Conservation (phyloP, 2,797 vertebrate species). For the Tiaroga cobitis region DNA sequence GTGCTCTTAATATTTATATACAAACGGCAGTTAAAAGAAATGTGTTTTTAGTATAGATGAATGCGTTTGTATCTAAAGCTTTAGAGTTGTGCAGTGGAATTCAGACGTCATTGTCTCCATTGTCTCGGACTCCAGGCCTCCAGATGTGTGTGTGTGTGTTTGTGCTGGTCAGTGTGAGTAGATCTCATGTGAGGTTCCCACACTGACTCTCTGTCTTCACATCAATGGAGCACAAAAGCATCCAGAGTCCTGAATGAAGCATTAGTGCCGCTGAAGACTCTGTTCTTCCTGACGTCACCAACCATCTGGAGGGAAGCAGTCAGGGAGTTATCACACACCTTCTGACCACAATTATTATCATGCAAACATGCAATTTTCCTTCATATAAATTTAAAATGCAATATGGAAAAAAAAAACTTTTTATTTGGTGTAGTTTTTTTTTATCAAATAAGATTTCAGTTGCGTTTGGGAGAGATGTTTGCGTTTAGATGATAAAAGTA, state of each 20-base stretch:
- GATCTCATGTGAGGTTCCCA: constrained; percentile 65
- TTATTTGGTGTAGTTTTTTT: too few species aligned
- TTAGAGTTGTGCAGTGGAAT: constrained; percentile 4
- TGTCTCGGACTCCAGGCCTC: constrained; percentile 30
- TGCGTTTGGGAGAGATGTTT: background rate
- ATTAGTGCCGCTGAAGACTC: constrained; percentile 56
- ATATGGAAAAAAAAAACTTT: background rate
- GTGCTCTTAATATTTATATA: background rate
- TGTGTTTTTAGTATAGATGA: background rate
- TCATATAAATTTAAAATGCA: background rate
- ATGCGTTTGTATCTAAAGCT: background rate
- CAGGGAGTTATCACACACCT: background rate
- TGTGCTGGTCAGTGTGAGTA: constrained; percentile 56
- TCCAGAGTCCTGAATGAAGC: constrained; percentile 55
- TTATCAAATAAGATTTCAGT: background rate
- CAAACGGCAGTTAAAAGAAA: background rate
- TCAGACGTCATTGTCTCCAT: constrained; percentile 1
- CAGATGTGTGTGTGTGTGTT: constrained; percentile 52
- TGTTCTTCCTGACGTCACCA: constrained; percentile 56
- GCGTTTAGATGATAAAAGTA: background rate
- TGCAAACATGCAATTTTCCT: background rate
- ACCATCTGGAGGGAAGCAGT: constrained; percentile 65
- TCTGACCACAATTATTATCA: background rate
- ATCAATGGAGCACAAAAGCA: constrained; percentile 63
- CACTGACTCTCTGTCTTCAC: constrained; percentile 63